These are phyloP conservation scores for Metaphire vulgaris DNA, from an alignment of 1,140 invertebrate genomes.

Conservation along the genomic window DNA sequence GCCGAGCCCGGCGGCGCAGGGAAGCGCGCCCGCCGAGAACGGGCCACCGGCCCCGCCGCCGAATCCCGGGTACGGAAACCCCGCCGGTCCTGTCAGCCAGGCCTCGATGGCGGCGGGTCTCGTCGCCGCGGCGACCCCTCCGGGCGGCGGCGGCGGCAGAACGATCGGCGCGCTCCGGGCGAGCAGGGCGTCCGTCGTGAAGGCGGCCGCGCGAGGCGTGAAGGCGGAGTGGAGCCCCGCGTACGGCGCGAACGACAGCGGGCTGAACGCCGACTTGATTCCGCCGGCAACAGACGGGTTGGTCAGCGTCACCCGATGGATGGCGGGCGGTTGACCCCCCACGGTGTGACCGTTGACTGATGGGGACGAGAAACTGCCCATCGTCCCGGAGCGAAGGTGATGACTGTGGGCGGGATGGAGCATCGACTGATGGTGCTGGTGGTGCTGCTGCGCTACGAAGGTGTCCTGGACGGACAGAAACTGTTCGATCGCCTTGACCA, in stretches of 20 bases:
- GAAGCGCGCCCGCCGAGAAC: constrained; percentile 9
- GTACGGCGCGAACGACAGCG: constrained; percentile 35
- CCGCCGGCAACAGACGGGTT: constrained; percentile 34
- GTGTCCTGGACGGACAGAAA: constrained; percentile 54
- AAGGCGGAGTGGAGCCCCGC: constrained; percentile 46
- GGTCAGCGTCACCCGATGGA: too few relatives aligned
- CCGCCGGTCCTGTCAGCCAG: constrained; percentile 1
- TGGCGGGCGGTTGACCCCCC: constrained; percentile 30
- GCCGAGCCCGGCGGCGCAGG: too few relatives aligned
- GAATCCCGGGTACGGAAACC: constrained; percentile 20
- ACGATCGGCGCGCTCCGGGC: too few relatives aligned
- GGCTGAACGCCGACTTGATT: constrained; percentile 49
- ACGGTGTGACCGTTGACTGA: constrained; percentile 7
- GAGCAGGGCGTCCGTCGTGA: constrained; percentile 36
- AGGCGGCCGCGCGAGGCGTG: constrained; percentile 35
- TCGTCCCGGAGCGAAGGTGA: constrained; percentile 22
- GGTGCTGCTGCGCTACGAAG: constrained; percentile 39
- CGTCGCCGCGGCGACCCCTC: too few relatives aligned
- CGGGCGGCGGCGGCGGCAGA: constrained; percentile 31
- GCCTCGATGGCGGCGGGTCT: background rate
- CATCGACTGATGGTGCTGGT: constrained; percentile 22
- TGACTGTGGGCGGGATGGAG: constrained; percentile 32
- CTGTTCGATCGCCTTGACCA: constrained; percentile 70
- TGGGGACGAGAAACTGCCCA: too few relatives aligned
- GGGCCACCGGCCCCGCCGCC: too few relatives aligned